These are phyloP conservation scores for Gadopsis bispinosus DNA, from an alignment of 2,797 vertebrate species.

Conservation along the genomic window DNA sequence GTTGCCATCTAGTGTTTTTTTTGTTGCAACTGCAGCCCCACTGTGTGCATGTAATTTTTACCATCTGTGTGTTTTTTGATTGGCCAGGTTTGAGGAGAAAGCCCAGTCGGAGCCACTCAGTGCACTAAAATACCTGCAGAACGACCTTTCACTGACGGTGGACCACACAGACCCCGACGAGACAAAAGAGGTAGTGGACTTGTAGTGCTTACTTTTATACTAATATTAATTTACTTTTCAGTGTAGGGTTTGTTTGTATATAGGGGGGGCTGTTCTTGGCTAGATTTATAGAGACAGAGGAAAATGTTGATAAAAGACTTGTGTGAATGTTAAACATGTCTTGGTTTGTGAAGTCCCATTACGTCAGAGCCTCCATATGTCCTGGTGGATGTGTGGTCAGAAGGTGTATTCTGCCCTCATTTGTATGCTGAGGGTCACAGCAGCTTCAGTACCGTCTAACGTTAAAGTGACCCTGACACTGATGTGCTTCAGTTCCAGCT, in stretches of 20 bases:
- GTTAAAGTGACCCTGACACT: slow-evolving; percentile 26
- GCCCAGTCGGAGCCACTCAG: slow-evolving; percentile 95
- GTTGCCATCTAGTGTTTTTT: slow-evolving; percentile 67
- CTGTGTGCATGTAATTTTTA: not conserved
- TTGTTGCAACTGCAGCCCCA: slow-evolving; percentile 21
- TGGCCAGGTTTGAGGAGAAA: slow-evolving; percentile 95
- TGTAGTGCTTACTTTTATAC: too few species aligned
- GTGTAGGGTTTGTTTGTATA: not conserved
- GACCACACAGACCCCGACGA: slow-evolving; percentile 98
- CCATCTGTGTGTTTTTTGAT: slow-evolving; percentile 35
- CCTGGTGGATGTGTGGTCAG: slow-evolving; percentile 7
- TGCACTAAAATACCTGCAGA: slow-evolving; percentile 97
- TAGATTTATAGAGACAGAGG: not conserved
- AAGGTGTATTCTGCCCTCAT: slow-evolving; percentile 6
- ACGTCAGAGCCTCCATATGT: not conserved
- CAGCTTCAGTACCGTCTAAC: not conserved
- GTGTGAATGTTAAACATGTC: not conserved
- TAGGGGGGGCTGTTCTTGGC: not conserved
- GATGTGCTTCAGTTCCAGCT: slow-evolving; percentile 92
- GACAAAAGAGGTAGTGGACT: slow-evolving; percentile 92
- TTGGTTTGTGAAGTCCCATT: not conserved
- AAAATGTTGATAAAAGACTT: not conserved
- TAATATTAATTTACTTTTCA: not conserved
- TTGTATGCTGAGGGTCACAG: not conserved
- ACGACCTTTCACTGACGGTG: slow-evolving; percentile 96